Evolutionary conservation across 2,888 invertebrate genomes (phyloP).

Genomic region (Chromoteleia sp.): DNA sequence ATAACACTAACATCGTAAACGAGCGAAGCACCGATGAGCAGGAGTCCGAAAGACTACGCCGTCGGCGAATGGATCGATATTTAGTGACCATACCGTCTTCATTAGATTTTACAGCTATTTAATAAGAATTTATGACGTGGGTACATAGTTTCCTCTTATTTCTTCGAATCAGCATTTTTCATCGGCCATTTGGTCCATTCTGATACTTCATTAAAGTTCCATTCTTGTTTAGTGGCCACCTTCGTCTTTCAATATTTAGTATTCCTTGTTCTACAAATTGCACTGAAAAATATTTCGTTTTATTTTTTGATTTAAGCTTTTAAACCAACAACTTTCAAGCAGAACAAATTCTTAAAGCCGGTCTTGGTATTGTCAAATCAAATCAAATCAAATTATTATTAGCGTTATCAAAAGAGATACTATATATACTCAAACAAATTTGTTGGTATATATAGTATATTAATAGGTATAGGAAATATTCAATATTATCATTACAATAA

Average conservation of each 20-base stretch:
- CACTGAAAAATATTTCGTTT: not conserved
- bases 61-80: constrained; percentile 56
- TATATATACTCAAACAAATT: too few species aligned
- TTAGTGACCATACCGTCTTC: constrained; percentile 62
- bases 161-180: constrained; percentile 24
- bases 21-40: constrained; percentile 52
- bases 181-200: not conserved
- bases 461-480: too few species aligned
- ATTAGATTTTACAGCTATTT: constrained; percentile 50
- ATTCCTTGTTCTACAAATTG: not conserved
- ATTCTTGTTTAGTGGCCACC: not conserved
- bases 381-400: too few species aligned
- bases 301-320: not conserved
- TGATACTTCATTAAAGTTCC: constrained; percentile 9
- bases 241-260: not conserved
- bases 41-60: constrained; percentile 59
- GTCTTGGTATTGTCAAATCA: too few species aligned
- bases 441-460: too few species aligned
- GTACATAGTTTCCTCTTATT: constrained; percentile 12
- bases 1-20: constrained; percentile 65
- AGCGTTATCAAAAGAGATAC: too few species aligned
- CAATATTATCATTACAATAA: too few species aligned
- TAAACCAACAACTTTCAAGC: too few species aligned
- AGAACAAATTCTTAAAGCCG: too few species aligned
- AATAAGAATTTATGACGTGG: constrained; percentile 52